Evolutionary conservation across 2,113 vertebrate genomes (phyloP), one percentile per base, ranked within the genome.

Genomic region (Toxotes jaculatrix): DNA sequence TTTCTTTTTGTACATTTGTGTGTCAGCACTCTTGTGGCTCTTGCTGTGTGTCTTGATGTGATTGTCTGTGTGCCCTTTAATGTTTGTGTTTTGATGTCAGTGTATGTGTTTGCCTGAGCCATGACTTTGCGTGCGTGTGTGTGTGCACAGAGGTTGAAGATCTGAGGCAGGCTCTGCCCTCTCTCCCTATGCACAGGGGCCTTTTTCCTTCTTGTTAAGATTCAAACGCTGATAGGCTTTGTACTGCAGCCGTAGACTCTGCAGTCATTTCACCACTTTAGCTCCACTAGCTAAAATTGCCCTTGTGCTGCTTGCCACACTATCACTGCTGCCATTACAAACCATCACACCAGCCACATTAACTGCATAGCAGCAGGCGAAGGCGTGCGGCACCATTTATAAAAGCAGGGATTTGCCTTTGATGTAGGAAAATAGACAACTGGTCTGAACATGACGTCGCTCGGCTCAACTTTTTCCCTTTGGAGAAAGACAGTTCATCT

Each of bases 161-260:
- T 95, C 91, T 93, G 85, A 93, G 90, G 81, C 67, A 7, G 84
- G 85, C 89, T 88, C 84, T 87, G 90, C 91, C 87, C 93, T 93
- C 92, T 92, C 90, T 92, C 77, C 69, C 89, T 88, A 76, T 91
- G 88, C 91, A 84, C 89, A 82, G 86, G 84, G 89, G 79, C 80
- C 89, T 90, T 91, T 93, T 86, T 74, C 82, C 82, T 89, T 86
- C 93, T 94, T 94, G 92, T 95, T 94, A 93, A 86, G 88, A 92
- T 93, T 92, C 84, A 93, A 93, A 94, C 73, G 42, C 86, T 86
- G 92, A 90, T 90, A 78, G 76, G 77, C 93, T 94, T 94, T 93
- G 90, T 94, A 92, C 89, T 86, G 90, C 87, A 89, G 85, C 90
- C 92, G 91, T 80, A 82, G 86, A 79, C 87, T 88, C 89, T 84